phyloP scores from a whole-genome alignment of 1,140 invertebrate genomes.

The Hesperophylax magnus region DNA sequence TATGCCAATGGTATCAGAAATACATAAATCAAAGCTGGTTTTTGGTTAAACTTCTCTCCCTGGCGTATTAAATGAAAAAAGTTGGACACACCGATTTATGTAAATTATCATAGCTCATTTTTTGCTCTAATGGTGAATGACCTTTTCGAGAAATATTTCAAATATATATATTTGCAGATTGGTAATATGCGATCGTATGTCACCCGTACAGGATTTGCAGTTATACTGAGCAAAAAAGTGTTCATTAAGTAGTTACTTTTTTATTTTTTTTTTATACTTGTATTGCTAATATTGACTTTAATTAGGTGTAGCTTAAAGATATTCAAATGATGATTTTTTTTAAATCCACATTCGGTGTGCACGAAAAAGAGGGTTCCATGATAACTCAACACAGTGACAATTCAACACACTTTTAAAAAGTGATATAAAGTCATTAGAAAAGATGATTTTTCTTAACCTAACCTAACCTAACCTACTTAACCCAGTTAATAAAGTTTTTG shows the following conservation, averaged over 20 bases:
- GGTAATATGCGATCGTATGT: neutral
- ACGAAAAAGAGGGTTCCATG: no score
- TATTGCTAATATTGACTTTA: neutral
- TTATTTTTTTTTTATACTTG: neutral
- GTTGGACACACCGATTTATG: neutral
- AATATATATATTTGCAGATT: neutral
- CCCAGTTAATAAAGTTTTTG: no score
- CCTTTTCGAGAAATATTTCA: conserved; percentile 26
- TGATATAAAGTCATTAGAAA: no score
- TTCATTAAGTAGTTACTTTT: neutral
- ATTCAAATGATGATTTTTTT: neutral
- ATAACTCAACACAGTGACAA: no score
- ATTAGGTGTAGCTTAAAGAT: neutral
- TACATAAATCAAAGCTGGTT: conserved; percentile 1
- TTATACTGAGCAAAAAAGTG: conserved; percentile 21
- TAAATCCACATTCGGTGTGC: no score
- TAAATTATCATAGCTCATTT: neutral
- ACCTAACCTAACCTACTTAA: no score
- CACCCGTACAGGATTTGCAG: conserved; percentile 16
- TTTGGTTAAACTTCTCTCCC: neutral
- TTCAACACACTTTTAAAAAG: no score
- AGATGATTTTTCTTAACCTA: no score
- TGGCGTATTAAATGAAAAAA: neutral
- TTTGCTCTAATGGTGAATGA: conserved; percentile 31
- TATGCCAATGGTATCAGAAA: neutral